phyloP scores from a whole-genome alignment of 2,113 vertebrate species.

The Vulpes ferrilata region DNA sequence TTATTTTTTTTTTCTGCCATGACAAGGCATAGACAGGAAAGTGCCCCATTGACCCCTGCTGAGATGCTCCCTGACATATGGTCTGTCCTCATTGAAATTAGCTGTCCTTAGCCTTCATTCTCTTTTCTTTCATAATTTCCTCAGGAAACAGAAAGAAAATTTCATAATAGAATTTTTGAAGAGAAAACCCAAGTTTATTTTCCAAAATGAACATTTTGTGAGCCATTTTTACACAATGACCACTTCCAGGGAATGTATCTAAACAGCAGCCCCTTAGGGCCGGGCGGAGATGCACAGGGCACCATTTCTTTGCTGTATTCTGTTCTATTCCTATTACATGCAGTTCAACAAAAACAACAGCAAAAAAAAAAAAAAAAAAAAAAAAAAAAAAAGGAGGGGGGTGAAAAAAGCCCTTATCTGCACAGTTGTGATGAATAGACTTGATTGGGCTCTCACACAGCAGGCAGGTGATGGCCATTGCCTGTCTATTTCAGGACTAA shows the following conservation, averaged over 20 bases:
- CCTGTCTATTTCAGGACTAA: slow-evolving; percentile 83
- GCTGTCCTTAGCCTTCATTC: neutral
- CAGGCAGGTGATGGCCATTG: slow-evolving; percentile 84
- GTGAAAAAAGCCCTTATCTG: slow-evolving; percentile 62
- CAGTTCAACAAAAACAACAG: slow-evolving; percentile 77
- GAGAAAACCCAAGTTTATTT: neutral
- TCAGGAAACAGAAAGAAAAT: slow-evolving; percentile 26
- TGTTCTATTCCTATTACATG: slow-evolving; percentile 64
- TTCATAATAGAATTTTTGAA: neutral
- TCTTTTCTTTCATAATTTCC: neutral
- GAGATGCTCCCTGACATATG: fast-evolving
- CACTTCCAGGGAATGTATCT: neutral
- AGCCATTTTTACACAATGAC: slow-evolving; percentile 30
- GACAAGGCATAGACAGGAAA: neutral
- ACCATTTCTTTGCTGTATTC: slow-evolving; percentile 52
- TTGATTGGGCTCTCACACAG: slow-evolving; percentile 84
- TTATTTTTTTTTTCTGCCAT: neutral
- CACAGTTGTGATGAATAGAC: slow-evolving; percentile 84
- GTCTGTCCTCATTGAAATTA: neutral
- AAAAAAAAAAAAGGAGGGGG: too few relatives aligned
- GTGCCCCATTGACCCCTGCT: fast-evolving
- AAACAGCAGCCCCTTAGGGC: neutral
- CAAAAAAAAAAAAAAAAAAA: neutral
- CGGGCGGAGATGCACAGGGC: neutral
- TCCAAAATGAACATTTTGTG: neutral